Evolutionary conservation across 2,113 vertebrate genomes (phyloP).

Genomic region (Plestiodon gilberti): DNA sequence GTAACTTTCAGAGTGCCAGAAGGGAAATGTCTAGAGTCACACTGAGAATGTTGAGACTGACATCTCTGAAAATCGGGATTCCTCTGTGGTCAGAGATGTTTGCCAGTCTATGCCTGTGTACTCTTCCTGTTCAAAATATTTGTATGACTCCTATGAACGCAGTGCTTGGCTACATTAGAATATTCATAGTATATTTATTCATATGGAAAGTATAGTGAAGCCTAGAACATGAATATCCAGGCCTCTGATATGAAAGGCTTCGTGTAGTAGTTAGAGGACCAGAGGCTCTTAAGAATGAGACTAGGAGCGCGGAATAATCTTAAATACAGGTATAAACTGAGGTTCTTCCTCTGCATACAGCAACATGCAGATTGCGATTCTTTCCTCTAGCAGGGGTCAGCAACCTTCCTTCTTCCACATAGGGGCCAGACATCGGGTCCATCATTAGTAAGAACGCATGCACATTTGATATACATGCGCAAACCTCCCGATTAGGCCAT

Average conservation of each 20-base stretch:
- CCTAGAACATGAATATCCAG: background rate
- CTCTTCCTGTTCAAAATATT: background rate
- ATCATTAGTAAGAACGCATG: too few species aligned
- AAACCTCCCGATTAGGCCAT: too few species aligned
- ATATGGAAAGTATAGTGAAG: background rate
- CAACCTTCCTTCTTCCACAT: too few species aligned
- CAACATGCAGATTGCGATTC: too few species aligned
- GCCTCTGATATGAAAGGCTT: background rate
- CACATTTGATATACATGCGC: too few species aligned
- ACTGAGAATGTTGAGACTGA: background rate
- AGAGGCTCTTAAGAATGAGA: too few species aligned
- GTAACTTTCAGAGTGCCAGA: background rate
- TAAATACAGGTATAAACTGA: too few species aligned
- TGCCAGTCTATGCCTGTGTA: background rate
- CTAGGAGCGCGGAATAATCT: too few species aligned
- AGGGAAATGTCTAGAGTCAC: background rate
- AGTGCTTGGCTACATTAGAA: background rate
- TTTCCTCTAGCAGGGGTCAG: too few species aligned
- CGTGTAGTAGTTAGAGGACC: too few species aligned
- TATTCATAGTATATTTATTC: background rate
- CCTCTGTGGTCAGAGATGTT: background rate
- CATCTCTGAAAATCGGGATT: constrained; percentile 1
- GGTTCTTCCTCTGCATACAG: too few species aligned
- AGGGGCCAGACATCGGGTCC: too few species aligned
- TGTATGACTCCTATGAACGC: background rate